Conservation (phyloP, 2,797 vertebrate genomes). For the Phylloscopus collybita region DNA sequence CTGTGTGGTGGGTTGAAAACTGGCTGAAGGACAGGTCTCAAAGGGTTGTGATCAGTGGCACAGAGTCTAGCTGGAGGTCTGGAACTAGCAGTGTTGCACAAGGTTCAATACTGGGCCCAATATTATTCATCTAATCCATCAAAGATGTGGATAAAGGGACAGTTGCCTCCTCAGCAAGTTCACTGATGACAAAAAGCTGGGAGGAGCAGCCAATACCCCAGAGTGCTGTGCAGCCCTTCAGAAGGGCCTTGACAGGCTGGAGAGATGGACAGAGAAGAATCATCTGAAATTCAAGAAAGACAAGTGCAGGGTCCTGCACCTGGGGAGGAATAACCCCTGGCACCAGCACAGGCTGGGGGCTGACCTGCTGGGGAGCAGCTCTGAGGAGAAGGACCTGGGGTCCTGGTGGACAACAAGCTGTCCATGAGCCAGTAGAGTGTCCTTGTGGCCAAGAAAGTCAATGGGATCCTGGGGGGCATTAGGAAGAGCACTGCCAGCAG, state of each 20-base stretch:
- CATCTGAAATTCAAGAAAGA: background rate
- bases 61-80: background rate
- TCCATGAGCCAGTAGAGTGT: background rate
- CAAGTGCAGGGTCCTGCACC: background rate
- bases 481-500: background rate
- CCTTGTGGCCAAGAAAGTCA: background rate
- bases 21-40: background rate
- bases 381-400: too few species aligned
- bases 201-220: background rate
- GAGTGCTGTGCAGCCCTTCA: background rate
- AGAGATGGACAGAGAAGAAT: background rate
- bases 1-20: background rate
- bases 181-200: background rate
- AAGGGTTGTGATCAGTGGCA: background rate
- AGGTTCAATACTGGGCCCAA: background rate
- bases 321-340: background rate
- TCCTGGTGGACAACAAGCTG: background rate
- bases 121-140: background rate
- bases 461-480: background rate
- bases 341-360: background rate
- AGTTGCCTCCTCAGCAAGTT: background rate
- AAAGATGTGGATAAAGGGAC: background rate
- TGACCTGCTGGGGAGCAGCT: background rate
- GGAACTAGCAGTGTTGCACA: background rate
- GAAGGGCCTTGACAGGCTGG: rapidly evolving